Percentiles rank a stretch among this genome's conserved stretches.
Conservation (phyloP, 2,797 vertebrate genomes). For the Crenichthys baileyi region DNA sequence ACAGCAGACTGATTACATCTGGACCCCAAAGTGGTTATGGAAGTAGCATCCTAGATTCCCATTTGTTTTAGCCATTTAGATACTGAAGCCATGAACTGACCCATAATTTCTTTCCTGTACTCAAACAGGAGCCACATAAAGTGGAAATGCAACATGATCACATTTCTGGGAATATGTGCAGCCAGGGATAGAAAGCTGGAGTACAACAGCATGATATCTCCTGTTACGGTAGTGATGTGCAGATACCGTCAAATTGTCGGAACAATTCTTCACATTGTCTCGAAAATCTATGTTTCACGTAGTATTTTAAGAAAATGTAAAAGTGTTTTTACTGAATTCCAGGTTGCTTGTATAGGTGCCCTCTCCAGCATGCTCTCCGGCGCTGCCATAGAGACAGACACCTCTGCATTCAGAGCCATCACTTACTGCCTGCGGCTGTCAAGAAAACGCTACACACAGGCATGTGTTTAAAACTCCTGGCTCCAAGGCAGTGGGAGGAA, state of each 20-base stretch:
- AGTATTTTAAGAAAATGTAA: slow-evolving; percentile 43
- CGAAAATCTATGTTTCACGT: slow-evolving; percentile 27
- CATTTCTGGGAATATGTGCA: not conserved
- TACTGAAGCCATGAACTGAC: too few relatives aligned
- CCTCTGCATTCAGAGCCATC: slow-evolving; percentile 46
- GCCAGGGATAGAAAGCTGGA: not conserved
- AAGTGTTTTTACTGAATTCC: slow-evolving; percentile 31
- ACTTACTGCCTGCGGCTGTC: slow-evolving; percentile 65
- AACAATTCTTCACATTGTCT: not conserved
- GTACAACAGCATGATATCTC: not conserved
- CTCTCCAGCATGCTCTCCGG: slow-evolving; percentile 30
- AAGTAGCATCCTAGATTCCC: not conserved
- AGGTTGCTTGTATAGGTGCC: slow-evolving; percentile 42
- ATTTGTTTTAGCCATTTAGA: not conserved
- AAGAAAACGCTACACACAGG: slow-evolving; percentile 61
- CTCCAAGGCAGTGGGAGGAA: slow-evolving; percentile 61
- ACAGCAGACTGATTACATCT: too few relatives aligned
- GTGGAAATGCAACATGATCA: not conserved
- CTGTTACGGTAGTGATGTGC: too few relatives aligned
- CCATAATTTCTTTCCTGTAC: not conserved
- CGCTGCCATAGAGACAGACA: slow-evolving; percentile 74
- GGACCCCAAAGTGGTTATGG: too few relatives aligned
- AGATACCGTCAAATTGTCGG: not conserved
- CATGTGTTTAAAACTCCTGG: slow-evolving; percentile 65
- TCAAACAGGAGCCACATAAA: not conserved